These are phyloP conservation scores for Drosophila kanekoi DNA, from an alignment of 2,888 invertebrate species.

Conservation along the genomic window DNA sequence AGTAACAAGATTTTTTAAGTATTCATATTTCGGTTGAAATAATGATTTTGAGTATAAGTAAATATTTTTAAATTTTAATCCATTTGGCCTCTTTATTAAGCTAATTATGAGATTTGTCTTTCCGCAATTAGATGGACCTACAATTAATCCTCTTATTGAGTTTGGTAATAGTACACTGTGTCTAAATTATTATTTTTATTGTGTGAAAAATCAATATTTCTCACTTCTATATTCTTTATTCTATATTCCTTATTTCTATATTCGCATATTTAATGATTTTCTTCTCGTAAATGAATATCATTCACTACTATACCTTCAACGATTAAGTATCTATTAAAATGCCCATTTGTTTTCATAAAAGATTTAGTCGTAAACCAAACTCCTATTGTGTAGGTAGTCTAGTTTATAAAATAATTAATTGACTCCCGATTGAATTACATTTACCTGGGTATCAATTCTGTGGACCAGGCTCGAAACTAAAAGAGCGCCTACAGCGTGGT, in stretches of 20 bases:
- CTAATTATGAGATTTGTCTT: conserved; percentile 68
- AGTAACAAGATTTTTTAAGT: conserved; percentile 43
- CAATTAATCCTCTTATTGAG: neutral
- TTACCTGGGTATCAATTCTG: neutral
- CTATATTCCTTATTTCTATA: too few relatives aligned
- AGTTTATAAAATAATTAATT: neutral
- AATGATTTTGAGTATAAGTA: conserved; percentile 64
- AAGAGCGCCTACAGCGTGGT: neutral
- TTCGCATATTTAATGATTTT: too few relatives aligned
- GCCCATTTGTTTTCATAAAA: too few relatives aligned
- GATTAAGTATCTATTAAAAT: too few relatives aligned
- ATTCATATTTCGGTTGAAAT: conserved; percentile 48
- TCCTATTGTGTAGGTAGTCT: too few relatives aligned
- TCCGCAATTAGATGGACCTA: too few relatives aligned
- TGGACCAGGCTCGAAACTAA: neutral
- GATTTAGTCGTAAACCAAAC: neutral
- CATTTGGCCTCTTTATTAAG: conserved; percentile 72
- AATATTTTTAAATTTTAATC: conserved; percentile 76
- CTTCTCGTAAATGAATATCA: too few relatives aligned
- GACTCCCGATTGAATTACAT: neutral
- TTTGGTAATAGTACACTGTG: neutral
- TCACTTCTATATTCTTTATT: too few relatives aligned
- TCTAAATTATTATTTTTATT: neutral
- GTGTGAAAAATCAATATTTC: neutral
- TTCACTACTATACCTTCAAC: too few relatives aligned